phyloP scores from a whole-genome alignment of 2,797 vertebrate species.

The Siniperca scherzeri region DNA sequence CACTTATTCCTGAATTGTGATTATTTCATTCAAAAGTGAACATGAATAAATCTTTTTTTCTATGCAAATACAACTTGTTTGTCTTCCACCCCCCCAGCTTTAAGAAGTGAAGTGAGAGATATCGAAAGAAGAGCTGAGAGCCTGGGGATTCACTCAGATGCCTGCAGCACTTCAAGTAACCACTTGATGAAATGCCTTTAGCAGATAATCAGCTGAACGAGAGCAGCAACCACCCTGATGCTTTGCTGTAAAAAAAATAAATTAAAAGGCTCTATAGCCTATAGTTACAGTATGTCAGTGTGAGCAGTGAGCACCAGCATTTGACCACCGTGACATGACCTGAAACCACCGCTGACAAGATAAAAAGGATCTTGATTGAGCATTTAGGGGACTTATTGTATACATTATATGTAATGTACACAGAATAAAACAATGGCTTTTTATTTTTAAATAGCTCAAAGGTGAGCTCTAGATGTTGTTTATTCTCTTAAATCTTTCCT shows the following conservation, averaged over 20 bases:
- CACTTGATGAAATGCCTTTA: constrained; percentile 36
- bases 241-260: constrained; percentile 4
- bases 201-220: constrained; percentile 27
- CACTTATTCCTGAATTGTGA: constrained; percentile 77
- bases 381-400: neutral
- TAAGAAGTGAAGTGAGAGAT: neutral
- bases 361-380: constrained; percentile 18
- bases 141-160: constrained; percentile 34
- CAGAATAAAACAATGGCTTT: constrained; percentile 3
- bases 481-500: neutral
- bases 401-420: neutral
- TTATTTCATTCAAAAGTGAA: constrained; percentile 71
- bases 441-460: constrained; percentile 7
- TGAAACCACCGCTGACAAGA: neutral
- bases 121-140: neutral
- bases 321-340: neutral
- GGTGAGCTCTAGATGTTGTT: neutral
- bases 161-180: constrained; percentile 19
- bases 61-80: constrained; percentile 51
- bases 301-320: neutral
- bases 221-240: neutral
- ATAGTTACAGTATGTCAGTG: neutral
- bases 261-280: neutral
- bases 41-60: constrained; percentile 80
- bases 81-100: neutral